phyloP scores from a whole-genome alignment of 2,888 invertebrate genomes.

The Sphaerophoria rueppellii region DNA sequence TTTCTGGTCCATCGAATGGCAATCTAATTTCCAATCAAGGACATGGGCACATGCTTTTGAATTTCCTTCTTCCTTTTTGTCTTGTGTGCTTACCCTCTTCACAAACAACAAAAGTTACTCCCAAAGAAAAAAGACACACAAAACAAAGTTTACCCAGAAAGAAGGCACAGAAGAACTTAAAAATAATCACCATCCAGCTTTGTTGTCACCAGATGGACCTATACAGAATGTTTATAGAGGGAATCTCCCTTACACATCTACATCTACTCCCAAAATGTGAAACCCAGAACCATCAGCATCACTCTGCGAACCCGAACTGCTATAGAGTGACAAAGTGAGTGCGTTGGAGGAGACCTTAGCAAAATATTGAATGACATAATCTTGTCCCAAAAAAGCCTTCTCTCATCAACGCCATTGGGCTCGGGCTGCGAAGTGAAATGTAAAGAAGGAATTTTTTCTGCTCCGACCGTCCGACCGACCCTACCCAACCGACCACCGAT shows the following conservation, averaged over 20 bases:
- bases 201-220: constrained; percentile 61
- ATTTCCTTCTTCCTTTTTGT: constrained; percentile 1
- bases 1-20: constrained; percentile 68
- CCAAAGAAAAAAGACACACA: neutral
- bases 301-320: neutral
- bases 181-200: constrained; percentile 46
- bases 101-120: neutral
- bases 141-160: constrained; percentile 15
- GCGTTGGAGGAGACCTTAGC: constrained; percentile 32
- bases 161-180: constrained; percentile 12
- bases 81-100: constrained; percentile 1
- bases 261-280: neutral
- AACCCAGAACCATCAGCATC: neutral
- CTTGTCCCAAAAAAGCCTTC: constrained; percentile 14
- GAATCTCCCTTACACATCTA: constrained; percentile 1
- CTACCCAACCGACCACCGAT: neutral
- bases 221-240: constrained; percentile 19
- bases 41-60: constrained; percentile 65
- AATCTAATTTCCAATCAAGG: constrained; percentile 73
- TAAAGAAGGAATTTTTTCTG: neutral
- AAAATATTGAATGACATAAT: constrained; percentile 53
- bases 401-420: neutral
- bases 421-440: neutral
- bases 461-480: neutral
- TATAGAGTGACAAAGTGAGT: constrained; percentile 20